Evolutionary conservation across 2,113 vertebrate species (phyloP).

Genomic region (Pungitius pungitius): DNA sequence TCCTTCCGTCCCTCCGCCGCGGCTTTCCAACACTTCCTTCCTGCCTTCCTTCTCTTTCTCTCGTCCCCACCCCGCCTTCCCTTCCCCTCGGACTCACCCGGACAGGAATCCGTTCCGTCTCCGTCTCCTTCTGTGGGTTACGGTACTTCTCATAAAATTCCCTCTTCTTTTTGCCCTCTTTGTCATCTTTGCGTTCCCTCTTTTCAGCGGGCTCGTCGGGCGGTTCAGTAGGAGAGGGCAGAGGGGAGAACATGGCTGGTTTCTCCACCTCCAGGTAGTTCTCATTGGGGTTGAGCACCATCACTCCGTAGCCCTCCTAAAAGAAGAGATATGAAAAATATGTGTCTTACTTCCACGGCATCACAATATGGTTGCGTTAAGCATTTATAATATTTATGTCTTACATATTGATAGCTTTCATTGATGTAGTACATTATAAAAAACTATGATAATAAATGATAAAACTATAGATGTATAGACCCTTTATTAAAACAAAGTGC

Average conservation of each 20-base stretch:
- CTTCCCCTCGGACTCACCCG: conserved; percentile 84
- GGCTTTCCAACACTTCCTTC: conserved; percentile 32
- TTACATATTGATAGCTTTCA: background rate
- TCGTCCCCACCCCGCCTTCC: conserved; percentile 27
- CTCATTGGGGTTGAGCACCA: conserved; percentile 98
- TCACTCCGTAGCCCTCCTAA: conserved; percentile 95
- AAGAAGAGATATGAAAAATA: conserved; percentile 57
- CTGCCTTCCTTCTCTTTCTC: conserved; percentile 25
- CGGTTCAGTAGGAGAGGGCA: conserved; percentile 83
- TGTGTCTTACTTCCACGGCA: background rate
- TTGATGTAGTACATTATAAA: background rate
- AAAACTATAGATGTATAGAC: background rate
- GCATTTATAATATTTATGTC: background rate
- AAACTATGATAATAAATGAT: too few species aligned
- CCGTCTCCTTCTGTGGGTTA: conserved; percentile 95
- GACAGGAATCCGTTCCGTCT: conserved; percentile 90
- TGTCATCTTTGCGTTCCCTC: conserved; percentile 91
- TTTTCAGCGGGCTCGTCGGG: conserved; percentile 95
- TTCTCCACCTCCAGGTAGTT: conserved; percentile 97
- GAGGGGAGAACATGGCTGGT: conserved; percentile 75
- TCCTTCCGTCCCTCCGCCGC: conserved; percentile 30
- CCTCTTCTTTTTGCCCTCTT: conserved; percentile 90
- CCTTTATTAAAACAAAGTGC: background rate
- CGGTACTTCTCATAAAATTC: conserved; percentile 98
- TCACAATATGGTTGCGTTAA: background rate